A percentile compares a stretch with the other conserved stretches of the same genome.
Evolutionary conservation across 2,888 invertebrate species (phyloP).

Genomic region (Cryptophagus acutangulus): DNA sequence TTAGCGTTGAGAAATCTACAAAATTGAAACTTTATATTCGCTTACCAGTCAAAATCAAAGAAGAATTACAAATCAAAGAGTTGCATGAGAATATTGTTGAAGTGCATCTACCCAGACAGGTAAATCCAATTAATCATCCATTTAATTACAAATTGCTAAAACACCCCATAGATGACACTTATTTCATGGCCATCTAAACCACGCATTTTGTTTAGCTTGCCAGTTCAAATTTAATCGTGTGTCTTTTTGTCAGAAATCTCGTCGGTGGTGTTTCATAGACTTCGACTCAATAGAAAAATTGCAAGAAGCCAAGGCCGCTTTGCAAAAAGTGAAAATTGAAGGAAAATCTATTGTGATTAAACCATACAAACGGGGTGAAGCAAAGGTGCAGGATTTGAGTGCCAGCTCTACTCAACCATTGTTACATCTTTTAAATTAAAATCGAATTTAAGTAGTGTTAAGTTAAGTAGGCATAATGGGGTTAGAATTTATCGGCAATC

Average conservation of each 20-base stretch:
- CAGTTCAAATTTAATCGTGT: background rate
- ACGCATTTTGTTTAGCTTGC: no score
- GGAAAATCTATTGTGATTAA: conserved; percentile 29
- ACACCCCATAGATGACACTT: no score
- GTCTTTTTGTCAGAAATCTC: conserved; percentile 30
- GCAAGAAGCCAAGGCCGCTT: conserved; percentile 21
- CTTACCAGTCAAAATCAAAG: conserved; percentile 37
- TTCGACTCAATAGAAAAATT: conserved; percentile 28
- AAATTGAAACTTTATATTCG: conserved; percentile 35
- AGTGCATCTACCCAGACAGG: conserved; percentile 38
- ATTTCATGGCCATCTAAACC: no score
- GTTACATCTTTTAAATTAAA: no score
- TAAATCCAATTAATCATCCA: conserved; percentile 19
- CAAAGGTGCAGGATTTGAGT: no score
- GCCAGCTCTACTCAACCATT: no score
- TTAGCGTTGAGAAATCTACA: conserved; percentile 25
- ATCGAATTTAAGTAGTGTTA: conserved; percentile 24
- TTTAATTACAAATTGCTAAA: no score
- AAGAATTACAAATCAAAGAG: conserved; percentile 35
- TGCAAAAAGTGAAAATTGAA: conserved; percentile 31
- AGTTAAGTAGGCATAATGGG: conserved; percentile 29
- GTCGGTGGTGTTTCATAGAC: conserved; percentile 35
- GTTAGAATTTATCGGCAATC: conserved; percentile 28
- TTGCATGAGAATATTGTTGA: conserved; percentile 38
- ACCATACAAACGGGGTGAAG: conserved; percentile 14